A percentile compares a stretch with the other conserved stretches of the same genome.
Conservation (phyloP, 30 jellyfish, hydroid and myxozoan species). For the Chrysaora quinquecirrha region DNA sequence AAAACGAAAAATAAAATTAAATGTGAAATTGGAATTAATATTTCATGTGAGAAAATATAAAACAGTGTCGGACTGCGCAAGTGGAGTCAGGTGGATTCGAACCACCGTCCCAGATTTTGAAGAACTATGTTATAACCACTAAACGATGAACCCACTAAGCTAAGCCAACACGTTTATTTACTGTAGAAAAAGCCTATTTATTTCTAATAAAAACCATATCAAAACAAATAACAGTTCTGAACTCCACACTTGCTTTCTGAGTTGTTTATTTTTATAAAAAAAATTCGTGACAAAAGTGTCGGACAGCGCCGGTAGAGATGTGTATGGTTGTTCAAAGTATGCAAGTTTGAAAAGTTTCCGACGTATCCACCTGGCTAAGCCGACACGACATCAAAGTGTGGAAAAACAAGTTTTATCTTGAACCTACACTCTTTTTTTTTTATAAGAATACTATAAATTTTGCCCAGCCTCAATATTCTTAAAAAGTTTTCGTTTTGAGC, state of each 20-base stretch:
- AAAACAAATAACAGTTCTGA: background rate
- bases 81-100: conserved; percentile 42
- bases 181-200: background rate
- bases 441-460: too few species aligned
- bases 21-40: too few species aligned
- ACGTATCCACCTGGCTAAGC: conserved; percentile 51
- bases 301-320: background rate
- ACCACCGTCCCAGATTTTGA: background rate
- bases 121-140: background rate
- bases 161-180: conserved; percentile 19
- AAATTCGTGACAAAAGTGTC: background rate
- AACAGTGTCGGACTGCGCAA: conserved; percentile 44
- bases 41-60: background rate
- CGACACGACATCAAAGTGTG: background rate
- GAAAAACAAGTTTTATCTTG: background rate
- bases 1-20: too few species aligned
- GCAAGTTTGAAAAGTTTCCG: background rate
- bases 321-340: background rate
- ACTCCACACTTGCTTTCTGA: too few species aligned
- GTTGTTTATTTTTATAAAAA: too few species aligned
- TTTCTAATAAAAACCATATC: background rate
- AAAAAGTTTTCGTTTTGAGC: too few species aligned
- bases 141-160: conserved; percentile 50
- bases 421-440: too few species aligned
- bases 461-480: too few species aligned